Evolutionary conservation across 2,888 invertebrate species (phyloP), one percentile per base, ranked within the genome.

Genomic region (Leucophenga montana): DNA sequence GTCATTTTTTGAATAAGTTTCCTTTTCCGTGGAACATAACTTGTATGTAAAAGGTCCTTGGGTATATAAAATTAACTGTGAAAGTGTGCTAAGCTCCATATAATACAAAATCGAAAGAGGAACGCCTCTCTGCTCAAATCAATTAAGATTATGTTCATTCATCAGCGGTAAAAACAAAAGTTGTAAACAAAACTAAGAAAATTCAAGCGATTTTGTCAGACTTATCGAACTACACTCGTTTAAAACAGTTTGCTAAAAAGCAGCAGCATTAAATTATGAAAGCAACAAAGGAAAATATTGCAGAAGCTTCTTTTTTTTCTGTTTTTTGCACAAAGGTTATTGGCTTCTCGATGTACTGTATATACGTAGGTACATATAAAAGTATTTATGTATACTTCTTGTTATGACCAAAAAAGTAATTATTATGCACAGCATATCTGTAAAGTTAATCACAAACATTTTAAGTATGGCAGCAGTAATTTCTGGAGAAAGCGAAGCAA

Each of bases 261-360:
- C 39, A 11, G 39, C 27, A 9, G 61, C 16, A 31, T 61, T 61
- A 27, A 39, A 61, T 31, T 61, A 48, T 33, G 6, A 50, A 16
- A 50, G 6, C 6, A 16, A 50, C n/a, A 48, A 64, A 48, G 22
- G 5, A 62, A 64, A 48, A 64, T 46, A 46, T 64, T 64, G 62
- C 62, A 48, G 22, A 20, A 44, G 61, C 57, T 56, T 3, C 14
- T 44, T 61, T 39, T 61, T 61, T 39, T 33, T 61, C n/a, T 39
- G n/a, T 16, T 18, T 61, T 59, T n/a, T 59, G 9, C 46, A 20
- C 9, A 64, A 64, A 64, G 62, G 62, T 64, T 64, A 64, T 64
- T 64, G 62, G 62, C 62, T 18, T 64, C 27, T 61, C 3, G 39
- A 39, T 39, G 61, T 57, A 54, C 8, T 20, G 18, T 54, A 22